These are phyloP conservation scores for Trinectes maculatus DNA, from an alignment of 2,113 vertebrate species.

Conservation along the genomic window DNA sequence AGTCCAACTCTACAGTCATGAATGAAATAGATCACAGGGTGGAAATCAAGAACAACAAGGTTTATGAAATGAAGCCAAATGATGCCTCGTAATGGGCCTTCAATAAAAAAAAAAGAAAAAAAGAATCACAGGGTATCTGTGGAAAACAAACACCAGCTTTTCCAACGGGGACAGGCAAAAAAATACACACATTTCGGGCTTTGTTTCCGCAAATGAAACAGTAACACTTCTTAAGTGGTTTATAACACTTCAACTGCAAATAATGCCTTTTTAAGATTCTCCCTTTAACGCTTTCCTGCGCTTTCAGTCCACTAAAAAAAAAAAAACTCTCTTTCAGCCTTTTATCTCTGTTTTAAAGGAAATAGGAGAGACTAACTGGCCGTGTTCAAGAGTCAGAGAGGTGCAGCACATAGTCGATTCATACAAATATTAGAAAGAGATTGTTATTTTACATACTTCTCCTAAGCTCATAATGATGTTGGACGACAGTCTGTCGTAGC, in stretches of 20 bases:
- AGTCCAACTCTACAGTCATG: constrained; percentile 62
- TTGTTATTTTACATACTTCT: constrained; percentile 16
- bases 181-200: background rate
- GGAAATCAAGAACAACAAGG: constrained; percentile 69
- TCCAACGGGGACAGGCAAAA: background rate
- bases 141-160: constrained; percentile 31
- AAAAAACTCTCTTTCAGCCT: background rate
- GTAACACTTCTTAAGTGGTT: constrained; percentile 45
- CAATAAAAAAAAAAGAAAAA: constrained; percentile 16
- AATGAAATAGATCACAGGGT: constrained; percentile 60
- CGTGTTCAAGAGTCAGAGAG: constrained; percentile 37
- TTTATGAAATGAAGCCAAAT: constrained; percentile 47
- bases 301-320: constrained; percentile 18
- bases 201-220: constrained; percentile 29
- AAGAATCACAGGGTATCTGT: constrained; percentile 10
- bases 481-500: background rate
- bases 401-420: constrained; percentile 33
- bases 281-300: constrained; percentile 24
- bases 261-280: constrained; percentile 38
- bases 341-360: background rate
- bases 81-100: constrained; percentile 35
- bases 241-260: constrained; percentile 57
- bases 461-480: constrained; percentile 25
- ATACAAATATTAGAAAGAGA: constrained; percentile 8
- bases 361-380: constrained; percentile 49